Percentiles rank a stretch among this genome's conserved stretches.
These are phyloP conservation scores for Microvelia longipes DNA, from an alignment of 1,140 invertebrate genomes.

Conservation along the genomic window DNA sequence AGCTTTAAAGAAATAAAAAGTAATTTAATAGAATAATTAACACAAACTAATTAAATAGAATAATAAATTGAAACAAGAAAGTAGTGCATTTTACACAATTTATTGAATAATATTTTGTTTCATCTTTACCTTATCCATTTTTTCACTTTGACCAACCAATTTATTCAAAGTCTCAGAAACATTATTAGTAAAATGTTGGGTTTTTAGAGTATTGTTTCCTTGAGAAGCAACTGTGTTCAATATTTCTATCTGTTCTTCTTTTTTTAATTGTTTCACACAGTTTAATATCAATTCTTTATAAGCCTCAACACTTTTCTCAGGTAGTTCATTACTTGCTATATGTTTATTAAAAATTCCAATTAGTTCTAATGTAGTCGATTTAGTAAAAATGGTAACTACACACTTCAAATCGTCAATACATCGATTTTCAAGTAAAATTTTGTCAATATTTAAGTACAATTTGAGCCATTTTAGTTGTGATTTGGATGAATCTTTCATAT, in stretches of 20 bases:
- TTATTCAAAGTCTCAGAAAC: constrained; percentile 2
- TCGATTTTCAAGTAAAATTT: background rate
- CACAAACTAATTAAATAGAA: no score
- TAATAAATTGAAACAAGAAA: no score
- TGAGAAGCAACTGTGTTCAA: background rate
- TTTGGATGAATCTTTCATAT: constrained; percentile 3
- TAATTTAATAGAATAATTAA: no score
- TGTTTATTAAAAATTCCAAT: background rate
- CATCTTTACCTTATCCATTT: background rate
- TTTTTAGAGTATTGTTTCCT: background rate
- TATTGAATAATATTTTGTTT: no score
- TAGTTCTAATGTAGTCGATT: background rate
- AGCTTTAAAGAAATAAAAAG: no score
- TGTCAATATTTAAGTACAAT: background rate
- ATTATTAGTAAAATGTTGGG: background rate
- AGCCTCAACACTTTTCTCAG: background rate
- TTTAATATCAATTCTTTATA: constrained; percentile 2
- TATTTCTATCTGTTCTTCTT: background rate
- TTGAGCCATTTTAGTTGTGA: constrained; percentile 8
- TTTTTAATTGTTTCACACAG: background rate
- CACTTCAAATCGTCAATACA: constrained; percentile 4
- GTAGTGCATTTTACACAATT: no score
- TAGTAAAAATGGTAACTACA: background rate
- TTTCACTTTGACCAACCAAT: background rate
- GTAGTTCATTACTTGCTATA: background rate